Conservation (phyloP, 1,140 invertebrate genomes). For the Drosophila athabasca region DNA sequence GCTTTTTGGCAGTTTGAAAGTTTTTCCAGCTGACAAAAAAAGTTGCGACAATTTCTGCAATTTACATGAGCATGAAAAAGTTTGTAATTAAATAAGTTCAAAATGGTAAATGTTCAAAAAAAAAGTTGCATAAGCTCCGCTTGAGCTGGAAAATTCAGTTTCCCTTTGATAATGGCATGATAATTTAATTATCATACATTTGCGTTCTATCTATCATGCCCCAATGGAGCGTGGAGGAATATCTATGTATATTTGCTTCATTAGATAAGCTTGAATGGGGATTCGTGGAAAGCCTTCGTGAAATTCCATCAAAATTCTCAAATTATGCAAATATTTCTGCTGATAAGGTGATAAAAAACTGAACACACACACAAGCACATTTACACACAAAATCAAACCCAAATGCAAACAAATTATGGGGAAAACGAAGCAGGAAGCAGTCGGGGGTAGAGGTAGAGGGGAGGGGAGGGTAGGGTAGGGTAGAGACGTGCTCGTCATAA, state of each 20-base stretch:
- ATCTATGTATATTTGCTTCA: not conserved
- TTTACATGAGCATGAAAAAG: conserved; percentile 25
- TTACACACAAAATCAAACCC: conserved; percentile 38
- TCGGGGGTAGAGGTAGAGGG: not conserved
- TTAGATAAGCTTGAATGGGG: conserved; percentile 31
- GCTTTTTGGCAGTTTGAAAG: conserved; percentile 20
- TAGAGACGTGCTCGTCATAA: conserved; percentile 48
- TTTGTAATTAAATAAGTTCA: conserved; percentile 48
- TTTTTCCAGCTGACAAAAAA: conserved; percentile 21
- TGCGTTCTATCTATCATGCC: conserved; percentile 7
- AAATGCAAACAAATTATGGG: conserved; percentile 43
- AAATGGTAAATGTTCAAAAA: conserved; percentile 16
- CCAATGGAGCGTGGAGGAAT: not conserved
- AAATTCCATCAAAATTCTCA: conserved; percentile 28
- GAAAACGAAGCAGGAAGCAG: not conserved
- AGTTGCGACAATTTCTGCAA: conserved; percentile 16
- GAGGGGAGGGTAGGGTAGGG: not conserved
- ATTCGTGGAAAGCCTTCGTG: conserved; percentile 26
- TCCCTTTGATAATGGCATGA: conserved; percentile 15
- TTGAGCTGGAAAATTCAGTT: conserved; percentile 14
- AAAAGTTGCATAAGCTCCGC: conserved; percentile 5
- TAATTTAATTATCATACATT: conserved; percentile 39
- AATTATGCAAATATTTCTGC: conserved; percentile 62
- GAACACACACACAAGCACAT: not conserved
- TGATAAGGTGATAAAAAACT: conserved; percentile 67